phyloP scores from a whole-genome alignment of 2,797 vertebrate species.

The Chromobotia macracanthus region DNA sequence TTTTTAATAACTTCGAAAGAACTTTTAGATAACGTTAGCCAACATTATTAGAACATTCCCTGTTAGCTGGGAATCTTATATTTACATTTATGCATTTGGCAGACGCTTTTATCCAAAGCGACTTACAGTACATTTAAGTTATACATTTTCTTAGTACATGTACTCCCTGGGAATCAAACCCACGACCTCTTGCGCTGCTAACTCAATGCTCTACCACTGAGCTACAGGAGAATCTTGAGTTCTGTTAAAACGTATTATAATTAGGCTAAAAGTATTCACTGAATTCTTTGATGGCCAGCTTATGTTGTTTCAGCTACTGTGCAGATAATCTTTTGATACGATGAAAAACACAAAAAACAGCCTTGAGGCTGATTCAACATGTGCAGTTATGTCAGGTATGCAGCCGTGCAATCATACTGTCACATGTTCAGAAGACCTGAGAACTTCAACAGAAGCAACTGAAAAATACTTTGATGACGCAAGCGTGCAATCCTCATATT shows the following conservation, averaged over 20 bases:
- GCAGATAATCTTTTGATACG: slow-evolving; percentile 24
- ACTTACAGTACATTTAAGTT: no score
- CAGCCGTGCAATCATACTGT: slow-evolving; percentile 3
- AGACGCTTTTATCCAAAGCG: no score
- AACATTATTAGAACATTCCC: no score
- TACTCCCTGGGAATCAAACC: no score
- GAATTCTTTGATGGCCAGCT: not conserved
- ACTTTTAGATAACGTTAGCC: no score
- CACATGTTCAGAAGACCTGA: not conserved
- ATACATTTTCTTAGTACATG: no score
- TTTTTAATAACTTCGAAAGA: no score
- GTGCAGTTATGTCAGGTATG: slow-evolving; percentile 44
- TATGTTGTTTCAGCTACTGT: slow-evolving; percentile 16
- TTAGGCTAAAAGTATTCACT: not conserved
- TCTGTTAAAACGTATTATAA: not conserved
- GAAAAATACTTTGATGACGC: not conserved
- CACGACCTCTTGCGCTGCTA: no score
- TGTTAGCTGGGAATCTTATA: no score
- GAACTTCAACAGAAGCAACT: not conserved
- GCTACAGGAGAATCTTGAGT: not conserved
- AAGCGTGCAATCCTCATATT: not conserved
- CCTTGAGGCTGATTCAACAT: slow-evolving; percentile 25
- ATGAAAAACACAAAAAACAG: slow-evolving; percentile 25
- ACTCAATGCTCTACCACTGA: no score
- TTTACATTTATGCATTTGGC: no score